A percentile compares a stretch with the other conserved stretches of the same genome.
phyloP scores from a whole-genome alignment of 2,113 vertebrate genomes.

The Sylvietta virens region DNA sequence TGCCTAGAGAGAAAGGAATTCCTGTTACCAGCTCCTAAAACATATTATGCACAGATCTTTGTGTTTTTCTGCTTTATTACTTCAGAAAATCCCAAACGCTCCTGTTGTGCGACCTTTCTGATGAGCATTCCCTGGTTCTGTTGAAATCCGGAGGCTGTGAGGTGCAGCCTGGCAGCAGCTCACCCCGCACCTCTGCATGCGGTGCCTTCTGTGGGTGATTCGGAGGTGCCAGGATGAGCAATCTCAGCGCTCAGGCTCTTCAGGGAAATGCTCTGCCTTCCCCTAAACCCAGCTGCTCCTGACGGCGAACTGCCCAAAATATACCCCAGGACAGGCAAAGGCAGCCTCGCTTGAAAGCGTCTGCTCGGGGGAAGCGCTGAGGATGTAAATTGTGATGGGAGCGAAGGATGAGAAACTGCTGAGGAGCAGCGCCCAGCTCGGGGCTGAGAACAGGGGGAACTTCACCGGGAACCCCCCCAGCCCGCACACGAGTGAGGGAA shows the following conservation, averaged over 20 bases:
- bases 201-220: neutral
- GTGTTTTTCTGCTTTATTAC: rapidly evolving
- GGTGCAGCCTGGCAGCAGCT: rapidly evolving
- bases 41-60: rapidly evolving
- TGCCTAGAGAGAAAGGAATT: neutral
- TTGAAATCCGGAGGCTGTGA: neutral
- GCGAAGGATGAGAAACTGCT: rapidly evolving
- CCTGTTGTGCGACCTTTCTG: rapidly evolving
- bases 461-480: rapidly evolving
- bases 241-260: neutral
- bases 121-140: rapidly evolving
- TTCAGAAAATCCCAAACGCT: rapidly evolving
- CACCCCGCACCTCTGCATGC: rapidly evolving
- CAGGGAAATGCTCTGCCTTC: slow-evolving; percentile 65
- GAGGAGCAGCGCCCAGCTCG: neutral
- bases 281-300: slow-evolving; percentile 37
- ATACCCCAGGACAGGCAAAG: neutral
- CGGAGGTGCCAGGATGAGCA: slow-evolving; percentile 50
- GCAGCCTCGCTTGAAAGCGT: rapidly evolving
- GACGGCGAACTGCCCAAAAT: neutral
- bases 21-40: neutral
- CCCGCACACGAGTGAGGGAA: no score
- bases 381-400: rapidly evolving
- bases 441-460: rapidly evolving
- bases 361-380: neutral